Base-by-base conservation (phyloP, 2,888 invertebrate genomes). In the Ypsolopha scabrella region DNA sequence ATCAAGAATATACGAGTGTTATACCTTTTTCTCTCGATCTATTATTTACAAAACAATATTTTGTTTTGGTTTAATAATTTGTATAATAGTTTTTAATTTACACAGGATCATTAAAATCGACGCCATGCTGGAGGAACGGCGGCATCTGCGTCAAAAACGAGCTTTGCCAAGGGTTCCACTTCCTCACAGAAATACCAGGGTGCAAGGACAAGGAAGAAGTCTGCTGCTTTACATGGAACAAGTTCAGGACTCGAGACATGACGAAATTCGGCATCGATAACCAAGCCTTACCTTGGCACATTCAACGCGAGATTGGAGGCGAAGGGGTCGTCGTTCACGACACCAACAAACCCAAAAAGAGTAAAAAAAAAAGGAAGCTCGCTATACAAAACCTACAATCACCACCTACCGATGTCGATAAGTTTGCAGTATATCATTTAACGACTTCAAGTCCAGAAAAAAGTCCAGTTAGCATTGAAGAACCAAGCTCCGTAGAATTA, bases 181-280 rank as follows among this genome's bases (percentile, higher is more conserved):
- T 51, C 11, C 55, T 77, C 8, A 62, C 75, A 8, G 43, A 43
- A 14, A 67, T 80, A 1, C 68, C 70, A 1, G 85, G 79, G 10
- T 86, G 85, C 59, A 77, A 68, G 58, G 61, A 69, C 51, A 71
- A 66, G 47, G 54, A 64, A 4, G 69, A 75, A 50, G 80, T 86
- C 3, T 86, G 85, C 58, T 86, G 85, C 53, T 80, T 83, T 43
- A 63, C 64, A 2, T 83, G 78, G 80, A 81, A 82, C 53, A 63
- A 62, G 11, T 79, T 54, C 54, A 60, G 64, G 53, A 64, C 75
- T 0, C 65, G 67, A 48, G 79, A 81, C 47, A 56, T 65, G 56
- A 64, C 55, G 33, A 62, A 75, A 33, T 56, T 72, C 14, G 80
- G 75, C 8, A 56, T 82, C 6, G 51, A 53, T 10, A 63, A 63